Base-by-base conservation (phyloP, 1,140 invertebrate species). In the Leptoteleia sp. region DNA sequence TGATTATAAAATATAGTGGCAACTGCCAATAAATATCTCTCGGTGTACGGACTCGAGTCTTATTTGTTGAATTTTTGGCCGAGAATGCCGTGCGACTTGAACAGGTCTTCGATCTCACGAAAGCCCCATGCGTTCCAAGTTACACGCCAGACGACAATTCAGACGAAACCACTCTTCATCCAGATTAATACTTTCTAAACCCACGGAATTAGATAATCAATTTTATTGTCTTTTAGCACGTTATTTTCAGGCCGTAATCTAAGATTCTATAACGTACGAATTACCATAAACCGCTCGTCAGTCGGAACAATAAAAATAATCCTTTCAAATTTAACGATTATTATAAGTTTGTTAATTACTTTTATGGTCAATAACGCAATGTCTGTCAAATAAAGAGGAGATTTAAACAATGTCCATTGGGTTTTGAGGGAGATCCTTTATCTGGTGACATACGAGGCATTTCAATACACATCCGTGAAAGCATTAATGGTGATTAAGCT, bases 271-370 rank as follows among this genome's bases (percentile, higher is more conserved):
- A 50, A 38, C 35, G 4, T 52, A 47, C 6, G 40, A 50, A 76
- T 68, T 61, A 68, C 17, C 72, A 62, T 76, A 76, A 68, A 62
- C 0, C 8, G 19, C 11, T 40, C 37, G 12, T 45, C 40, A 12
- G 31, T 5, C 13, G 42, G 12, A 67, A 78, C 61, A 78, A 72
- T 72, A 71, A 71, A 71, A 67, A 61, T 40, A 54, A 61, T 42
- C 40, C 25, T 29, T 35, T 67, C 27, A 71, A 71, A 65, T 71
- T 54, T 19, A 61, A 71, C 12, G 61, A 61, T 71, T 78, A 78
- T 78, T 78, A 78, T 78, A 78, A 77, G 75, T 78, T 67, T 78
- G 75, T 78, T 71, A 78, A 78, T 78, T 78, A 71, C 54, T 61
- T 65, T 78, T 65, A 67, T 62, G 61, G 61, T 11, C 61, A 78